phyloP scores from a whole-genome alignment of 2,113 vertebrate species.

The Coreoperca whiteheadi region DNA sequence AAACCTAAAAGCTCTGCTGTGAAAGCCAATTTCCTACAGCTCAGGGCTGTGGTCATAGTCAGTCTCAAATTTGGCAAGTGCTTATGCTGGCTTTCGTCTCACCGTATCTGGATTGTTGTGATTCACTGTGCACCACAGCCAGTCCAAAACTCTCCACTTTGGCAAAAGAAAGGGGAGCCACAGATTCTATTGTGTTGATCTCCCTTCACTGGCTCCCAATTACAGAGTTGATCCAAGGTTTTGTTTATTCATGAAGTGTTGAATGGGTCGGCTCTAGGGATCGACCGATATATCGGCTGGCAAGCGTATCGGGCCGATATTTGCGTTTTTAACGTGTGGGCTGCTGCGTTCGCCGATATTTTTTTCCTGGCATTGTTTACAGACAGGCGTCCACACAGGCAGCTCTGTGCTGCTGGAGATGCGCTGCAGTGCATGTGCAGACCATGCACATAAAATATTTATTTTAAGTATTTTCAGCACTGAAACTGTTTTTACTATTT shows the following conservation, averaged over 20 bases:
- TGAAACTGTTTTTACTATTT: too few species aligned
- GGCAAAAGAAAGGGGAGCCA: constrained; percentile 1
- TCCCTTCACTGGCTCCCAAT: neutral
- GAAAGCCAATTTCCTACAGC: constrained; percentile 64
- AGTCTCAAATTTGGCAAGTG: constrained; percentile 34
- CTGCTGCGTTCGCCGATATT: too few species aligned
- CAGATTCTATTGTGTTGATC: neutral
- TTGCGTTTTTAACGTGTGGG: too few species aligned
- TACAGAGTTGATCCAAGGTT: constrained; percentile 7
- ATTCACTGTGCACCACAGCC: constrained; percentile 19
- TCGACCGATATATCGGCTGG: too few species aligned
- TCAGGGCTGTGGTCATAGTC: constrained; percentile 50
- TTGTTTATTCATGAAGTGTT: constrained; percentile 11
- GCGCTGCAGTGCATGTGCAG: too few species aligned
- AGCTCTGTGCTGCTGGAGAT: too few species aligned
- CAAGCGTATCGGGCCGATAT: too few species aligned
- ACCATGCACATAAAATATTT: too few species aligned
- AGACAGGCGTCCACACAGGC: too few species aligned
- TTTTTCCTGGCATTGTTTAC: too few species aligned
- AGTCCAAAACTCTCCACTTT: constrained; percentile 7
- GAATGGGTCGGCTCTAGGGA: neutral
- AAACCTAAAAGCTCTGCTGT: constrained; percentile 55
- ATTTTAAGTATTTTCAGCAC: too few species aligned
- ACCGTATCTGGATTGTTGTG: constrained; percentile 48
- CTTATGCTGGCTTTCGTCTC: constrained; percentile 44